A percentile compares a stretch with the other conserved stretches of the same genome.
Evolutionary conservation across 2,888 invertebrate genomes (phyloP).

Genomic region (Lamellibrachia columna): DNA sequence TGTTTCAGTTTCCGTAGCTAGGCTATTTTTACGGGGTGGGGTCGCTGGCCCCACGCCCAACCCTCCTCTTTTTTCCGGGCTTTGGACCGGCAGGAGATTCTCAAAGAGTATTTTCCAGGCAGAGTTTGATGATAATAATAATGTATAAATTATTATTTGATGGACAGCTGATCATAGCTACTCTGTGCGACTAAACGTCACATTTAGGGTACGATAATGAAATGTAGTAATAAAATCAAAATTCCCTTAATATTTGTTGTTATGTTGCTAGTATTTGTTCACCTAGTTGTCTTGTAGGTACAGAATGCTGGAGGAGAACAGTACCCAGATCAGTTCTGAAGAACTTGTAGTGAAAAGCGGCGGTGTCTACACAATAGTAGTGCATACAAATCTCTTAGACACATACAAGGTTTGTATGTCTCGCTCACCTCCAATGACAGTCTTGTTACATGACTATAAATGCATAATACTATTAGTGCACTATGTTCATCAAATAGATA

Average conservation of each 20-base stretch:
- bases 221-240: too few relatives aligned
- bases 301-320: not conserved
- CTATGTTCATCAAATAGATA: not conserved
- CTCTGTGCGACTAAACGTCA: not conserved
- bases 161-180: not conserved
- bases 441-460: slow-evolving; percentile 17
- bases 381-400: slow-evolving; percentile 32
- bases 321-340: not conserved
- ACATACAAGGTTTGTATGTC: not conserved
- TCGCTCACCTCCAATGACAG: not conserved
- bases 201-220: not conserved
- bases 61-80: too few relatives aligned
- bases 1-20: too few relatives aligned
- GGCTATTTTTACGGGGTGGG: too few relatives aligned
- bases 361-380: slow-evolving; percentile 48
- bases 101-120: too few relatives aligned
- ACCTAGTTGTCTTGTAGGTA: not conserved
- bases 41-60: too few relatives aligned
- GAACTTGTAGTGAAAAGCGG: slow-evolving; percentile 41
- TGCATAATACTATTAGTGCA: too few relatives aligned
- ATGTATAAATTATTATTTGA: not conserved
- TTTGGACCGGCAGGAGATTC: too few relatives aligned
- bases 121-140: not conserved
- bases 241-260: too few relatives aligned
- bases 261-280: not conserved